Evolutionary conservation across 92 coral and sea anemone species (phyloP), one percentile per base, ranked within the genome.

Genomic region (Parazoanthus atlanticus): DNA sequence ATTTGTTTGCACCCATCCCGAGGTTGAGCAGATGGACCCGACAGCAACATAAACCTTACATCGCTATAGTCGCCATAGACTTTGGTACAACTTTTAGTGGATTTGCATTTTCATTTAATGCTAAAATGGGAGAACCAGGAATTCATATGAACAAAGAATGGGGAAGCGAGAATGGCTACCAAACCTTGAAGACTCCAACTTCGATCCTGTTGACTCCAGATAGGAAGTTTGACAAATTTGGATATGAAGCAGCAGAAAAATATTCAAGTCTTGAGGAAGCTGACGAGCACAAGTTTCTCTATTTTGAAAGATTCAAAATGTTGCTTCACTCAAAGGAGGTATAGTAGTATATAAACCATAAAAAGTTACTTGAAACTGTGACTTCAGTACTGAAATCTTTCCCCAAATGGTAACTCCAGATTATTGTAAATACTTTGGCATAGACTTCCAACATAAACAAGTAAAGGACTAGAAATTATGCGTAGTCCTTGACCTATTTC

Each of bases 71-170:
- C 49, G 86, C 90, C 23, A 88, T 88, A 21, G 90, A 88, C 29
- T 88, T 88, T 80, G 90, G 90, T 49, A 88, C 90, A 1, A 36
- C 90, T 33, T 88, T 78, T 79, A 88, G 90, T 26, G 90, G 90
- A 46, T 88, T 88, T 88, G 90, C 90, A 11, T 88, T 79, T 47
- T 88, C 90, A 19, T 88, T 88, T 31, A 67, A 78, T 25, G 79
- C 32, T 65, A 40, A 13, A 52, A 71, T 78, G 36, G 90, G 90
- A 70, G 49, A 77, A 64, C 85, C 79, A 4, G 86, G 81, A 11
- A 80, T 88, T 28, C 81, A 80, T 71, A 78, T 88, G 90, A 88
- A 88, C 90, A 88, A 77, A 71, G 79, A n/a, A 23, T 88, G 90
- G 90, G 90, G 90, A 10, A 79, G 79, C 29, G 90, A 74, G 32